phyloP scores from a whole-genome alignment of 2,888 invertebrate genomes.

The Drosophila greeni region DNA sequence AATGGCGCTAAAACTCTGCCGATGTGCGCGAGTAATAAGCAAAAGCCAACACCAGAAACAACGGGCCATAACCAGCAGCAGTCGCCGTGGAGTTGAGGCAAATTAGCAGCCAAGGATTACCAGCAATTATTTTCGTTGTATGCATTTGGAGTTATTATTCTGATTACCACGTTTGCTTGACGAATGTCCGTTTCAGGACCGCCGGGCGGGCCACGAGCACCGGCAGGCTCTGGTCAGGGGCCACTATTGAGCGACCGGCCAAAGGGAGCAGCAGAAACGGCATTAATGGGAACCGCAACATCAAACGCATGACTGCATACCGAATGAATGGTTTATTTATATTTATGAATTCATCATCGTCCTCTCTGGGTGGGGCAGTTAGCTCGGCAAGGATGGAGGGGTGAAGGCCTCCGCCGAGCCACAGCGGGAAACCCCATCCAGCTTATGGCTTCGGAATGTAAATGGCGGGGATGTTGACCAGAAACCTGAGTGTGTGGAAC shows the following conservation, averaged over 20 bases:
- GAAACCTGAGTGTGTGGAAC: slow-evolving; percentile 12
- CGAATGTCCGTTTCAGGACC: slow-evolving; percentile 12
- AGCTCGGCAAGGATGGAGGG: background rate
- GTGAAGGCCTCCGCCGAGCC: background rate
- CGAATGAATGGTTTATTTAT: slow-evolving; percentile 67
- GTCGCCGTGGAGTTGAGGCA: slow-evolving; percentile 44
- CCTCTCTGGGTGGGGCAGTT: slow-evolving; percentile 31
- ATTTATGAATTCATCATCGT: slow-evolving; percentile 70
- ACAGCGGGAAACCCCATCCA: slow-evolving; percentile 1
- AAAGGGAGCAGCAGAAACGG: slow-evolving; percentile 14
- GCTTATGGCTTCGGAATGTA: slow-evolving; percentile 9
- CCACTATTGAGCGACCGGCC: slow-evolving; percentile 9
- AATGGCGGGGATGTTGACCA: slow-evolving; percentile 12
- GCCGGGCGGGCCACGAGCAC: slow-evolving; percentile 1
- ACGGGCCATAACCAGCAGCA: slow-evolving; percentile 27
- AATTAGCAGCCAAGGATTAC: slow-evolving; percentile 73
- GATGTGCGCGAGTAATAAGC: slow-evolving; percentile 54
- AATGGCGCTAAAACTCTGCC: slow-evolving; percentile 46
- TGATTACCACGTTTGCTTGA: slow-evolving; percentile 70
- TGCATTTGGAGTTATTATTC: slow-evolving; percentile 73
- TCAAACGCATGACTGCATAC: slow-evolving; percentile 63
- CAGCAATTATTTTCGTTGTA: slow-evolving; percentile 73
- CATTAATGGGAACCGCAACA: slow-evolving; percentile 30
- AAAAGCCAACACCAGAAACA: slow-evolving; percentile 38
- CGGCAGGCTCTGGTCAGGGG: slow-evolving; percentile 4